These are phyloP conservation scores for Prorops nasuta DNA, from an alignment of 1,140 invertebrate genomes.

Conservation along the genomic window DNA sequence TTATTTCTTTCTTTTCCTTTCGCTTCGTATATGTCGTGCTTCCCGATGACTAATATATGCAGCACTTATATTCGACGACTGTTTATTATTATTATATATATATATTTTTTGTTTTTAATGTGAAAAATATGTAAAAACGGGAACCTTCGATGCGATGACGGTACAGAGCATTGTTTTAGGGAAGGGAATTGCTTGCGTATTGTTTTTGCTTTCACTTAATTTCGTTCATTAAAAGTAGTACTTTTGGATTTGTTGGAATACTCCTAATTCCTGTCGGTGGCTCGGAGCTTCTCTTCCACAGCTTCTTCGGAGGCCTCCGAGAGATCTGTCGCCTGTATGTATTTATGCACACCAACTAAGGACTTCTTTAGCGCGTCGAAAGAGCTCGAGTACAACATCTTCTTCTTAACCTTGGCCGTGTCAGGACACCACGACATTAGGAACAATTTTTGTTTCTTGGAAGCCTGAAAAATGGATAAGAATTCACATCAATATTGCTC, in stretches of 20 bases:
- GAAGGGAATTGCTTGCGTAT: conserved; percentile 38
- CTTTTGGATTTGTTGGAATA: conserved; percentile 36
- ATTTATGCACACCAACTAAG: conserved; percentile 92
- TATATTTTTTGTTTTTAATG: conserved; percentile 47
- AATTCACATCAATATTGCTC: not conserved
- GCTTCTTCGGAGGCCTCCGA: conserved; percentile 88
- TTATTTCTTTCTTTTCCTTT: conserved; percentile 20
- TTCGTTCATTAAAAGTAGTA: conserved; percentile 22
- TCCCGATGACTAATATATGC: conserved; percentile 34
- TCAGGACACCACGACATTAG: conserved; percentile 98
- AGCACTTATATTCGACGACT: conserved; percentile 39
- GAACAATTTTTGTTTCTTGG: conserved; percentile 93
- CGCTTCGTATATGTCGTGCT: not conserved
- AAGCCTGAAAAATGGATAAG: conserved; percentile 58
- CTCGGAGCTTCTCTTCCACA: conserved; percentile 88
- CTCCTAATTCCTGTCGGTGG: conserved; percentile 85
- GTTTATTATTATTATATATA: no score
- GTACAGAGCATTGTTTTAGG: conserved; percentile 46
- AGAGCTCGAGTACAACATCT: conserved; percentile 98
- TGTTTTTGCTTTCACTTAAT: conserved; percentile 5
- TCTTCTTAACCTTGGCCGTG: conserved; percentile 96
- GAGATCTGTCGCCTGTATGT: conserved; percentile 92
- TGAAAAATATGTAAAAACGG: conserved; percentile 55
- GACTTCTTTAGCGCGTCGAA: conserved; percentile 96
- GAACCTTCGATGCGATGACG: conserved; percentile 46